Conservation (phyloP, 2,797 vertebrate genomes). For the Tokudaia tokunoshimensis region DNA sequence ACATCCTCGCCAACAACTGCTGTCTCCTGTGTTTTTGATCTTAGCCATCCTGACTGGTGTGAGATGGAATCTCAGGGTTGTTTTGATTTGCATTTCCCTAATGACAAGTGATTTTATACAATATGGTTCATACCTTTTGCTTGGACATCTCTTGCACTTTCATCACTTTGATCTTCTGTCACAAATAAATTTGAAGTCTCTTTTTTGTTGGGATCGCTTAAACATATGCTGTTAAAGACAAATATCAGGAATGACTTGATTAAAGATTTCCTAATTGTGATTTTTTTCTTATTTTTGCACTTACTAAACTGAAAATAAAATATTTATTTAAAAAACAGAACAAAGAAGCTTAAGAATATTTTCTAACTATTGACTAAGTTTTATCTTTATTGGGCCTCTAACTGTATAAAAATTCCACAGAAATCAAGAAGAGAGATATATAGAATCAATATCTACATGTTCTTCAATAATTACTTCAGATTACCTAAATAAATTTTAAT, state of each 20-base stretch:
- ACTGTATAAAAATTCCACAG: background rate
- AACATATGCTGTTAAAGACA: background rate
- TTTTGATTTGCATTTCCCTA: too few species aligned
- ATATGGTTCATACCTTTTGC: background rate
- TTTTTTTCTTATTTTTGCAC: background rate
- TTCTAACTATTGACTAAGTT: background rate
- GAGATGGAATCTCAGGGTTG: too few species aligned
- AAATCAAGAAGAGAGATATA: background rate
- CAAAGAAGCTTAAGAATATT: background rate
- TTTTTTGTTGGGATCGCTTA: background rate
- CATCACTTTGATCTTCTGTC: background rate
- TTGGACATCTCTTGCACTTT: background rate
- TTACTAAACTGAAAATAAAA: background rate
- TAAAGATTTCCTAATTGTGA: background rate
- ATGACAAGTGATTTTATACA: background rate
- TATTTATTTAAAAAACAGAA: background rate
- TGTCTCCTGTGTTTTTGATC: too few species aligned
- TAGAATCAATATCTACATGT: background rate
- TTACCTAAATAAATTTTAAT: background rate
- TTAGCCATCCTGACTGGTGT: too few species aligned
- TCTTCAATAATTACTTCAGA: background rate
- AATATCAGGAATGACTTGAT: background rate
- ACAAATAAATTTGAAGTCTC: background rate
- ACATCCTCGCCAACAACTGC: too few species aligned
- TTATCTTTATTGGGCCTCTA: background rate